phyloP scores from a whole-genome alignment of 2,888 invertebrate genomes.

The Nymphalis polychloros region DNA sequence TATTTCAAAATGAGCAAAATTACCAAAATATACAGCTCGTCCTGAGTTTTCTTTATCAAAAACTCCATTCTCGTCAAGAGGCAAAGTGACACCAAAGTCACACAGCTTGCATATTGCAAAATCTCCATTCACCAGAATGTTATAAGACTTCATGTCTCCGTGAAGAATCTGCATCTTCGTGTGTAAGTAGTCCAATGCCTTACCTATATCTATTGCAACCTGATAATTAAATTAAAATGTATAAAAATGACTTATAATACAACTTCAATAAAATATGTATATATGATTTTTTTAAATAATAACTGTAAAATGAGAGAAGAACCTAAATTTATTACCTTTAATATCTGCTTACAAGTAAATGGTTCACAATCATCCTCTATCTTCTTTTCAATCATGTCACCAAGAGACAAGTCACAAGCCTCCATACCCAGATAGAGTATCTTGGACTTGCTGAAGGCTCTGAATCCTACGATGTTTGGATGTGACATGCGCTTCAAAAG shows the following conservation, averaged over 20 bases:
- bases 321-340: constrained; percentile 63
- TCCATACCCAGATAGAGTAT: constrained; percentile 89
- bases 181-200: constrained; percentile 90
- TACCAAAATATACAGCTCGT: constrained; percentile 83
- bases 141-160: constrained; percentile 92
- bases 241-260: too few relatives aligned
- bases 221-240: constrained; percentile 41
- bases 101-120: constrained; percentile 89
- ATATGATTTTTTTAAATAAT: too few relatives aligned
- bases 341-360: constrained; percentile 83
- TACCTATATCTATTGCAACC: constrained; percentile 85
- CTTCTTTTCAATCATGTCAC: constrained; percentile 87
- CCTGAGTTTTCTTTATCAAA: constrained; percentile 79
- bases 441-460: constrained; percentile 76
- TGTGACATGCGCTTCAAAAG: constrained; percentile 86
- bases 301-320: neutral
- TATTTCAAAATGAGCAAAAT: constrained; percentile 16
- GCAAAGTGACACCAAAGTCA: constrained; percentile 91
- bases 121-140: constrained; percentile 88
- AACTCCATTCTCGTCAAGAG: constrained; percentile 84
- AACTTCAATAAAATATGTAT: too few relatives aligned
- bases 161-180: constrained; percentile 86
- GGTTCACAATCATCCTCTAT: constrained; percentile 81
- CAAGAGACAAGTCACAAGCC: constrained; percentile 86
- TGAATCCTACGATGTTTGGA: constrained; percentile 91